Conservation (phyloP, 2,113 vertebrate genomes). For the Lonchura striata region DNA sequence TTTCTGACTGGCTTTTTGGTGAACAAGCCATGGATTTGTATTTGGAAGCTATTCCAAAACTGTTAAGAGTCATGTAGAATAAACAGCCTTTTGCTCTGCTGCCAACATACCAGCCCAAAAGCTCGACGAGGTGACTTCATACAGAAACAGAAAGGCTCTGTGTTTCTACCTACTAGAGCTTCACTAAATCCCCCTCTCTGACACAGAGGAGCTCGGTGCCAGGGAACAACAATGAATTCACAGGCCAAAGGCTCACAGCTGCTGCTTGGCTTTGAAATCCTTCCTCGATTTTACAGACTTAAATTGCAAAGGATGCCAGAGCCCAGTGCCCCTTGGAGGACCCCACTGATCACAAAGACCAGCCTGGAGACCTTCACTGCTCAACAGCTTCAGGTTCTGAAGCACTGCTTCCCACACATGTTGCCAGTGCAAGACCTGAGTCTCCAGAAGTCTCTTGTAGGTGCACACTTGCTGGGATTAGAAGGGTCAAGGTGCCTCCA, state of each 20-base stretch:
- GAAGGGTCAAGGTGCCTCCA: background rate
- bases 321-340: background rate
- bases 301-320: background rate
- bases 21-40: slow-evolving; percentile 28
- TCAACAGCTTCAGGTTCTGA: background rate
- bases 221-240: background rate
- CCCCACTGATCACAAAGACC: background rate
- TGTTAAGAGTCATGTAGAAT: background rate
- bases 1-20: slow-evolving; percentile 3
- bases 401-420: rapidly evolving
- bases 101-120: background rate
- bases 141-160: background rate
- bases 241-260: background rate
- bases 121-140: background rate
- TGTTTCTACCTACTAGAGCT: background rate
- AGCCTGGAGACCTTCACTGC: background rate
- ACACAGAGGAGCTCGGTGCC: background rate
- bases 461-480: background rate
- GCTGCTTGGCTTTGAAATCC: background rate
- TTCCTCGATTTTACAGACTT: background rate
- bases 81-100: slow-evolving; percentile 44
- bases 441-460: background rate
- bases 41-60: background rate
- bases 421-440: rapidly evolving
- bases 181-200: background rate